These are phyloP conservation scores for Lissocephala sabroskyi DNA, from an alignment of 2,888 invertebrate genomes.

Conservation along the genomic window DNA sequence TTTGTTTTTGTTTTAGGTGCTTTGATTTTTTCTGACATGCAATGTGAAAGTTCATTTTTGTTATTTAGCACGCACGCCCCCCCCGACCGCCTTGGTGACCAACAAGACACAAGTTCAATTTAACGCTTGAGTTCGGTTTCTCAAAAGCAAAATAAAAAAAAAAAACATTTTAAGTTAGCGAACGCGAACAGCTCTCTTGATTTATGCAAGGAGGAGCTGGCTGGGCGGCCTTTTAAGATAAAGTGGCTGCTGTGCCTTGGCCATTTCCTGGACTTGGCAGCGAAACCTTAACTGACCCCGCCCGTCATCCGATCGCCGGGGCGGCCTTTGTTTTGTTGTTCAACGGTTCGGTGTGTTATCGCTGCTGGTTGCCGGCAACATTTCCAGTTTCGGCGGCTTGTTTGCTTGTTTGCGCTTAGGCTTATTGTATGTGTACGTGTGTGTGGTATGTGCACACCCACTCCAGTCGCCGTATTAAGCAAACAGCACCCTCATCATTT, in stretches of 20 bases:
- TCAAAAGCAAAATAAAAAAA: constrained; percentile 6
- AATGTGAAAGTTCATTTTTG: constrained; percentile 42
- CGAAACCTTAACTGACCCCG: too few relatives aligned
- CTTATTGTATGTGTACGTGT: constrained; percentile 8
- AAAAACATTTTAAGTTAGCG: constrained; percentile 11
- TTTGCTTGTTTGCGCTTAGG: constrained; percentile 17
- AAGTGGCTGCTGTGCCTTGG: constrained; percentile 25
- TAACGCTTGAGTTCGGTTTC: constrained; percentile 54
- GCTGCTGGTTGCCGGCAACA: constrained; percentile 39
- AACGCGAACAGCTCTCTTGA: constrained; percentile 21
- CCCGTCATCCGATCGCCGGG: too few relatives aligned
- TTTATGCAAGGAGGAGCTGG: constrained; percentile 60
- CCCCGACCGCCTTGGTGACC: too few relatives aligned
- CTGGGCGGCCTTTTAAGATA: constrained; percentile 30
- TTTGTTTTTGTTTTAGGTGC: constrained; percentile 1
- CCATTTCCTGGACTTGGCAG: constrained; percentile 20
- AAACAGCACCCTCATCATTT: constrained; percentile 44
- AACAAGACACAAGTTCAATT: constrained; percentile 48
- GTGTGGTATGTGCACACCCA: constrained; percentile 14
- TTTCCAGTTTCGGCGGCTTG: constrained; percentile 34
- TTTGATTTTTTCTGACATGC: constrained; percentile 12
- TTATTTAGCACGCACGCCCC: constrained; percentile 22
- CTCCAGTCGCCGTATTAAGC: constrained; percentile 21
- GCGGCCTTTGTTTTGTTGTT: constrained; percentile 19
- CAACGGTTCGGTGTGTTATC: constrained; percentile 43